Conservation (phyloP, 2,113 vertebrate genomes). For the Cephalopholis sonnerati region DNA sequence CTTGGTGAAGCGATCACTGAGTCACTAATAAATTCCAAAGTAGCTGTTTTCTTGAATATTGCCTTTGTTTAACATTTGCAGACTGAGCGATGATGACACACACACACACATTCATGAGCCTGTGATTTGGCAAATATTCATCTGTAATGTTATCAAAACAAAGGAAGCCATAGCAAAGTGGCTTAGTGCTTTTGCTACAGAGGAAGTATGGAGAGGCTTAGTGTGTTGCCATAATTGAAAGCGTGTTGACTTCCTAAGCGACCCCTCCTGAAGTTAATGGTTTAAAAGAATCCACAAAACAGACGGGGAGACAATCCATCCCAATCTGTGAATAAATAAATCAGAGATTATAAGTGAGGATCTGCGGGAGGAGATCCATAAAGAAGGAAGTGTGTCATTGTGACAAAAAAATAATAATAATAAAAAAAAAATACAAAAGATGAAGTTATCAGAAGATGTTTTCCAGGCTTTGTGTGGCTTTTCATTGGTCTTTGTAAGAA, state of each 20-base stretch:
- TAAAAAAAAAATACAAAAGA: neutral
- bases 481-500: constrained; percentile 43
- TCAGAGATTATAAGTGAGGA: constrained; percentile 16
- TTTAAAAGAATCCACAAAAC: constrained; percentile 43
- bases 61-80: constrained; percentile 1
- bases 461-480: neutral
- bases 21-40: neutral
- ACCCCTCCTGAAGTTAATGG: constrained; percentile 56
- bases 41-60: neutral
- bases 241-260: constrained; percentile 52
- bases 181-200: neutral
- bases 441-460: constrained; percentile 4
- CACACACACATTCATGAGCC: neutral
- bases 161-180: constrained; percentile 16
- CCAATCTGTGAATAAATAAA: constrained; percentile 38
- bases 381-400: neutral
- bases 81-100: neutral
- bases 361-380: neutral
- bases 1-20: constrained; percentile 10
- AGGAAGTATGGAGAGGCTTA: neutral
- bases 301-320: constrained; percentile 45
- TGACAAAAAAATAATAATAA: constrained; percentile 5
- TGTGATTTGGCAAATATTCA: neutral
- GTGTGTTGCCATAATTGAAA: constrained; percentile 54
- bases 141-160: constrained; percentile 4